Conservation (phyloP, 1,140 invertebrate genomes). For the Atta colombica region DNA sequence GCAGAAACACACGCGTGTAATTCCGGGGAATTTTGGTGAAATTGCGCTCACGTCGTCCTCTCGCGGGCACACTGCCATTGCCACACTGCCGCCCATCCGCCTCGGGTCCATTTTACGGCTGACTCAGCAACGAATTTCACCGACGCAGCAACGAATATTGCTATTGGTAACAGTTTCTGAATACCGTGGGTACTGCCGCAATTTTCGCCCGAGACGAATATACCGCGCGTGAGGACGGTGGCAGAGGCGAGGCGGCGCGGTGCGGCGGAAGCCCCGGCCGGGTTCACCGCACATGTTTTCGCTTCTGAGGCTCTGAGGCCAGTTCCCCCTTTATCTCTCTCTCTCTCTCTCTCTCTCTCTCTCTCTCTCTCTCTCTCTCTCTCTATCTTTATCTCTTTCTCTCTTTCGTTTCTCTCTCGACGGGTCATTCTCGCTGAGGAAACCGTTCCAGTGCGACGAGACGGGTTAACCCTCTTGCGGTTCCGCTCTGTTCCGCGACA, state of each 20-base stretch:
- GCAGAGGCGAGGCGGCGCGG: not conserved
- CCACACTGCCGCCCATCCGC: slow-evolving; percentile 36
- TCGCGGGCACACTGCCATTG: slow-evolving; percentile 54
- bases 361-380: not conserved
- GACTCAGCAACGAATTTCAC: slow-evolving; percentile 64
- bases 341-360: not conserved
- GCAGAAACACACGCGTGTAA: slow-evolving; percentile 55
- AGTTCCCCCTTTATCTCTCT: not conserved
- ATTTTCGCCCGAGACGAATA: slow-evolving; percentile 59
- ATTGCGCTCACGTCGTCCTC: slow-evolving; percentile 57
- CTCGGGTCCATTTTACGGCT: slow-evolving; percentile 59
- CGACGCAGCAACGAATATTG: slow-evolving; percentile 62
- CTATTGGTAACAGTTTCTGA: slow-evolving; percentile 64
- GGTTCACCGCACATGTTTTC: slow-evolving; percentile 57
- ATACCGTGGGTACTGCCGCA: slow-evolving; percentile 53
- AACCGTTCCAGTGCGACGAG: slow-evolving; percentile 47
- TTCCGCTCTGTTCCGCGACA: slow-evolving; percentile 57
- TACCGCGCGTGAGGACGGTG: slow-evolving; percentile 20
- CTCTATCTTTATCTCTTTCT: not conserved
- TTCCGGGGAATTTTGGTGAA: slow-evolving; percentile 51
- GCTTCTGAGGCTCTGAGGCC: slow-evolving; percentile 1
- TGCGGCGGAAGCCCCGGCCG: not conserved
- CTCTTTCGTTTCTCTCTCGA: slow-evolving; percentile 11
- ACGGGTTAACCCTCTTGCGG: slow-evolving; percentile 57
- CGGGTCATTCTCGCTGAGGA: slow-evolving; percentile 36